phyloP scores from a whole-genome alignment of 2,113 vertebrate species.

The Sclerurus mexicanus region DNA sequence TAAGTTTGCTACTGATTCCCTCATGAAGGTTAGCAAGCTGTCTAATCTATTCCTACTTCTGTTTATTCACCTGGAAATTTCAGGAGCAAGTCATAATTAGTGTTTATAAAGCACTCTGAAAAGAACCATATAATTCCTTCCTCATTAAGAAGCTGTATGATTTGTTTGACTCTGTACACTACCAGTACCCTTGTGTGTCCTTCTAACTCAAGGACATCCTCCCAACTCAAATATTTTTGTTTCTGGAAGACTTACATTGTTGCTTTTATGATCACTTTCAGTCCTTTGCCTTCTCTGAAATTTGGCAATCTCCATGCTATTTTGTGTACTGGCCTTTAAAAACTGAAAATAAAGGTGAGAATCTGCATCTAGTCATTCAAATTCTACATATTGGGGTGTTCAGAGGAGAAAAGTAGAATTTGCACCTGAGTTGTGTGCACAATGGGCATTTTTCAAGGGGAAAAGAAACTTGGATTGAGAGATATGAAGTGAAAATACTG shows the following conservation, averaged over 20 bases:
- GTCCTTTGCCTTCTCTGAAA: not conserved
- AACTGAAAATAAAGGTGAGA: not conserved
- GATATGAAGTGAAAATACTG: not conserved
- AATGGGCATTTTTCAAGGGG: not conserved
- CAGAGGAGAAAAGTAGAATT: not conserved
- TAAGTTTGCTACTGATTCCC: not conserved
- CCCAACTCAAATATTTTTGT: not conserved
- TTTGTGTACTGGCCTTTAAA: not conserved
- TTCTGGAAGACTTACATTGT: not conserved
- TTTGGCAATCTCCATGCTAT: not conserved
- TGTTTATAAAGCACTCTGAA: not conserved
- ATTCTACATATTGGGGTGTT: not conserved
- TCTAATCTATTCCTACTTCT: not conserved
- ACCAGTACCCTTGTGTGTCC: not conserved
- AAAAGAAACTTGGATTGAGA: not conserved
- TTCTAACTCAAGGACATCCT: not conserved
- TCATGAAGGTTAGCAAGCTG: not conserved
- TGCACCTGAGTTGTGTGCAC: not conserved
- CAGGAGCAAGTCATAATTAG: not conserved
- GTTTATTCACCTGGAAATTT: conserved; percentile 27
- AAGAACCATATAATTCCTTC: not conserved
- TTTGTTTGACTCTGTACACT: not conserved
- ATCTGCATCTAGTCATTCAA: not conserved
- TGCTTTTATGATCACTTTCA: not conserved
- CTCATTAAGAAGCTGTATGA: not conserved